Evolutionary conservation across 2,113 vertebrate genomes (phyloP).

Genomic region (Thunnus thynnus): DNA sequence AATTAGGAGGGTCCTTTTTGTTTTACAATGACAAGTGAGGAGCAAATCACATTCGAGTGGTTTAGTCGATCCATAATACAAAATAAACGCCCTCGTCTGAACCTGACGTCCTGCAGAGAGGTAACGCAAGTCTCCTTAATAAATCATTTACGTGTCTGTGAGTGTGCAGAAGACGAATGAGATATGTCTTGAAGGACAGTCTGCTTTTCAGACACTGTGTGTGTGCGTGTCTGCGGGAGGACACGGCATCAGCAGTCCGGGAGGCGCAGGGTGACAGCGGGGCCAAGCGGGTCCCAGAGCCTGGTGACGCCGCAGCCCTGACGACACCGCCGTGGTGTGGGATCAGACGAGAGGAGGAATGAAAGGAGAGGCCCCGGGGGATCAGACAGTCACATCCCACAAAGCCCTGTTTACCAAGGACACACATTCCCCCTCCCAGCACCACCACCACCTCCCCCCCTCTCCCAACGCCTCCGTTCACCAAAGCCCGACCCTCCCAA

Average conservation of each 20-base stretch:
- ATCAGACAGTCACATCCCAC: constrained; percentile 85
- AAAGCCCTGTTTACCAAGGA: constrained; percentile 85
- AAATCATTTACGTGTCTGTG: constrained; percentile 37
- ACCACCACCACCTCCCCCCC: constrained; percentile 18
- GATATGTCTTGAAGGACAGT: constrained; percentile 39
- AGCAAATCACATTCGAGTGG: constrained; percentile 37
- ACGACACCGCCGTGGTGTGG: constrained; percentile 55
- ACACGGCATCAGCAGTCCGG: constrained; percentile 19
- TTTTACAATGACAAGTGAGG: constrained; percentile 44
- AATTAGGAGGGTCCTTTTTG: constrained; percentile 52
- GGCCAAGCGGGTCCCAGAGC: constrained; percentile 67
- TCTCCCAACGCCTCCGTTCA: constrained; percentile 59
- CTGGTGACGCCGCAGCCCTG: constrained; percentile 40
- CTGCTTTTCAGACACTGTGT: constrained; percentile 22
- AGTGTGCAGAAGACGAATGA: constrained; percentile 39
- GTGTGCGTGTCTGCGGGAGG: constrained; percentile 22
- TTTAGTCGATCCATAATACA: constrained; percentile 26
- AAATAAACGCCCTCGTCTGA: constrained; percentile 41
- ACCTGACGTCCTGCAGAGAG: constrained; percentile 40
- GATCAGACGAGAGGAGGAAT: constrained; percentile 61
- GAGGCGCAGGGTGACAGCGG: constrained; percentile 55
- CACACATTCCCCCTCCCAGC: constrained; percentile 62
- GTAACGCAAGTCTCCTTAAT: constrained; percentile 39
- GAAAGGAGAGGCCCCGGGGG: constrained; percentile 76
- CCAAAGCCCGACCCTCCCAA: constrained; percentile 60